Percentiles rank a stretch among this genome's conserved stretches.
These are phyloP conservation scores for Tinea trinotella DNA, from an alignment of 2,888 invertebrate genomes.

Conservation along the genomic window DNA sequence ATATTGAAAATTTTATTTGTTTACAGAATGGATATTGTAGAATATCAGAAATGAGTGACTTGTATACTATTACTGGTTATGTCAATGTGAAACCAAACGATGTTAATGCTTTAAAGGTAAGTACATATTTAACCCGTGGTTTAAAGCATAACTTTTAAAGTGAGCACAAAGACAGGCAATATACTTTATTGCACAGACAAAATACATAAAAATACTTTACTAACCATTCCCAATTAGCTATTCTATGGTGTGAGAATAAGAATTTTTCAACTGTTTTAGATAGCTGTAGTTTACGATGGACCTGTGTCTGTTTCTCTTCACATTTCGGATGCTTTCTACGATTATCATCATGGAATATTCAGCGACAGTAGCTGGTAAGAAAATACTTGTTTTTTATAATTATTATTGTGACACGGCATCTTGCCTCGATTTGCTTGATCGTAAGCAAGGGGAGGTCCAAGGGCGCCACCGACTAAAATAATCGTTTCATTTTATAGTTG, in stretches of 20 bases:
- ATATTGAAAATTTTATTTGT: constrained; percentile 24
- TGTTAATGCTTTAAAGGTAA: constrained; percentile 76
- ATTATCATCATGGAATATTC: constrained; percentile 43
- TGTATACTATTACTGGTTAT: constrained; percentile 81
- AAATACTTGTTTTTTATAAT: constrained; percentile 13
- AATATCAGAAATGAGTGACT: constrained; percentile 74
- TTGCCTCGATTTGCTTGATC: too few species aligned
- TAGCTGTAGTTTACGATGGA: constrained; percentile 87
- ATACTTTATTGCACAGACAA: too few species aligned
- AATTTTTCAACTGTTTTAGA: constrained; percentile 31
- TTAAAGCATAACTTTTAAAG: too few species aligned
- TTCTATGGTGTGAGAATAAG: too few species aligned
- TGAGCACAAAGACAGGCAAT: too few species aligned
- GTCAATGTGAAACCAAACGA: constrained; percentile 87
- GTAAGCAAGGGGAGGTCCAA: too few species aligned
- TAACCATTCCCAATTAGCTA: too few species aligned
- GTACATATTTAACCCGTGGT: too few species aligned
- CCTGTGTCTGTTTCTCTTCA: constrained; percentile 90
- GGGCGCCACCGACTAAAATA: too few species aligned
- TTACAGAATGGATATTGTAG: constrained; percentile 87
- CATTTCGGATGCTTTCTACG: constrained; percentile 71
- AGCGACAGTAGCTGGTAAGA: constrained; percentile 46
- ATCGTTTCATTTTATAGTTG: too few species aligned
- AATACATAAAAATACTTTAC: too few species aligned
- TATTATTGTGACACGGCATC: too few species aligned